phyloP scores from a whole-genome alignment of 2,113 vertebrate genomes.

The Engraulis encrasicolus region DNA sequence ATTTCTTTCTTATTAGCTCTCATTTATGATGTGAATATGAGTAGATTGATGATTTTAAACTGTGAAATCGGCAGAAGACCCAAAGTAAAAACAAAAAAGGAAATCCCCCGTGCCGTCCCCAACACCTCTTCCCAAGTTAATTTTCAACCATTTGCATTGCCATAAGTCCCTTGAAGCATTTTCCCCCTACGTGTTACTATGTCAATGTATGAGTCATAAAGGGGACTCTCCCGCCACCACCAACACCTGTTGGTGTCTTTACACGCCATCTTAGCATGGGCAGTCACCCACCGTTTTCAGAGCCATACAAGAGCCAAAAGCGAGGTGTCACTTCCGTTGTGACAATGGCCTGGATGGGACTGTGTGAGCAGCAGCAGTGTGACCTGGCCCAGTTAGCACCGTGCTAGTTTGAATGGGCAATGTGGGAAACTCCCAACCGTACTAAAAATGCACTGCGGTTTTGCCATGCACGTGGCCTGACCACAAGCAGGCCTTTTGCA shows the following conservation, averaged over 20 bases:
- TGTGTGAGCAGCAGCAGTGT: background rate
- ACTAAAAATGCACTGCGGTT: background rate
- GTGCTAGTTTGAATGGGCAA: background rate
- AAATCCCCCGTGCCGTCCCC: too few species aligned
- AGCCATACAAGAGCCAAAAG: background rate
- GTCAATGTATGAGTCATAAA: background rate
- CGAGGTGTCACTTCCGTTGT: background rate
- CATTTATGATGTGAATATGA: too few species aligned
- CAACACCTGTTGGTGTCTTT: conserved; percentile 1
- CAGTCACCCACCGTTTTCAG: background rate
- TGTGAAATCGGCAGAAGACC: too few species aligned
- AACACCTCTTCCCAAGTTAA: too few species aligned
- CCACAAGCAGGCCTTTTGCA: background rate
- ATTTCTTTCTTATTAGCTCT: too few species aligned
- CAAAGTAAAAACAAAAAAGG: too few species aligned
- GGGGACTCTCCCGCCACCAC: background rate
- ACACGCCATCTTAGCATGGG: background rate
- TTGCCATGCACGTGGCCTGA: background rate
- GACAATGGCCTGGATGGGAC: background rate
- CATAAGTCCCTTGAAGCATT: background rate
- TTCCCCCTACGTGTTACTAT: background rate
- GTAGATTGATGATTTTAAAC: too few species aligned
- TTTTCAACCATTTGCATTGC: background rate
- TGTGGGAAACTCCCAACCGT: background rate
- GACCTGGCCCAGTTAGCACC: background rate